Conservation (phyloP, 2,888 invertebrate genomes). For the Monopis laevigella region DNA sequence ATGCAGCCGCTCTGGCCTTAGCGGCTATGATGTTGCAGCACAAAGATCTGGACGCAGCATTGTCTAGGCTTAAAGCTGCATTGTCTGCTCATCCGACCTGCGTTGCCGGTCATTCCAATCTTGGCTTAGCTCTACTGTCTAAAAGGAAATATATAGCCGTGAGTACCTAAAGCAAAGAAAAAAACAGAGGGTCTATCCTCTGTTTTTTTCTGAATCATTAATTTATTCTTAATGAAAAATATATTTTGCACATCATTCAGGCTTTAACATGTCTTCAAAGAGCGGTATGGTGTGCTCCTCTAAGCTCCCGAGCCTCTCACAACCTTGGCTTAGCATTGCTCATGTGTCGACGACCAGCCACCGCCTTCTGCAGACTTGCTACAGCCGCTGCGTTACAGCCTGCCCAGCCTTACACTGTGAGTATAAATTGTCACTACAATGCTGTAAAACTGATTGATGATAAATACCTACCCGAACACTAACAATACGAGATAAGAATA, state of each 20-base stretch:
- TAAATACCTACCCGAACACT: too few species aligned
- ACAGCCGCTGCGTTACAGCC: conserved; percentile 48
- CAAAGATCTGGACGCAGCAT: conserved; percentile 52
- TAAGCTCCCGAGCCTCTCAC: conserved; percentile 47
- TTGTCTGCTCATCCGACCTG: conserved; percentile 48
- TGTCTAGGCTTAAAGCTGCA: conserved; percentile 57
- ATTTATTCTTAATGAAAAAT: too few species aligned
- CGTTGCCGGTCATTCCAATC: conserved; percentile 50
- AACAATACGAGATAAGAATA: too few species aligned
- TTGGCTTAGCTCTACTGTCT: conserved; percentile 47
- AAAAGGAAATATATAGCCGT: conserved; percentile 58
- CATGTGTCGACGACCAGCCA: conserved; percentile 40
- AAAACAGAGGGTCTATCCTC: too few species aligned
- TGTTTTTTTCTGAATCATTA: too few species aligned
- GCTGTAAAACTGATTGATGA: too few species aligned
- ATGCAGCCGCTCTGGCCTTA: conserved; percentile 56
- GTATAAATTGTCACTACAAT: too few species aligned
- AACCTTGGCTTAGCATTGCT: conserved; percentile 44
- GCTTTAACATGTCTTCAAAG: conserved; percentile 51
- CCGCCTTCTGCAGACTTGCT: conserved; percentile 53
- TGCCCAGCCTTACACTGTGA: conserved; percentile 41
- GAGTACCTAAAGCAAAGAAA: too few species aligned
- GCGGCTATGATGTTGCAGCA: conserved; percentile 65
- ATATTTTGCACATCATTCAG: too few species aligned
- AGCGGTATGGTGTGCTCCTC: conserved; percentile 43